Evolutionary conservation across 1,140 invertebrate species (phyloP), one percentile per base, ranked within the genome.

Genomic region (Tetramorium simillimum): DNA sequence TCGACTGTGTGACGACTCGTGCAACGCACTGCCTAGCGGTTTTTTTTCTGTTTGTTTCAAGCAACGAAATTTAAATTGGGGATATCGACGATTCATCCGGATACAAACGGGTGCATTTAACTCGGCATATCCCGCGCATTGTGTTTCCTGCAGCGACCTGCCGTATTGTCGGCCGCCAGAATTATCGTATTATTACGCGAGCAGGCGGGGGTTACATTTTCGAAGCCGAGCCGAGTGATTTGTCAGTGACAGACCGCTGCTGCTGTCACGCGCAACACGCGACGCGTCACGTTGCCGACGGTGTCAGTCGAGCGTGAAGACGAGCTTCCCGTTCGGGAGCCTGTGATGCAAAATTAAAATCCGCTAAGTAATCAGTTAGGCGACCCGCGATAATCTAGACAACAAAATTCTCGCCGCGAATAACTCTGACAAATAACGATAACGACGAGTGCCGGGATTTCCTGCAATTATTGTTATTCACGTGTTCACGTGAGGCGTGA

Each of bases 171-270:
- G 76, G 46, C 16, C 21, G 37, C 5, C 37, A 21, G 40, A 75
- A 84, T 84, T 81, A 70, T 70, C 21, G 63, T 58, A 70, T 58
- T 75, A 84, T 84, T 84, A 84, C 49, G 33, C 63, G 43, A 12
- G 21, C 63, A 33, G 72, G 24, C 40, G 65, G 43, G 24, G 51
- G 7, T 73, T 82, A 58, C 67, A 46, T 82, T 73, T 82, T 73
- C 80, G 80, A 82, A 46, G 56, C 37, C 9, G 37, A 28, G 78
- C 21, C 53, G 37, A 82, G 80, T 75, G 69, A 84, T 84, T 84
- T 84, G 80, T 84, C 80, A 84, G 80, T 75, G 80, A 84, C 80
- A 84, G 69, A 73, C 53, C 67, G 51, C 67, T 14, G 78, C 40
- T 51, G 40, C 80, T 84, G 80, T 84, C 80, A 60, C 18, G 3